A percentile compares a stretch with the other conserved stretches of the same genome.
These are phyloP conservation scores for Microtus richardsoni DNA, from an alignment of 2,113 vertebrate species.

Conservation along the genomic window DNA sequence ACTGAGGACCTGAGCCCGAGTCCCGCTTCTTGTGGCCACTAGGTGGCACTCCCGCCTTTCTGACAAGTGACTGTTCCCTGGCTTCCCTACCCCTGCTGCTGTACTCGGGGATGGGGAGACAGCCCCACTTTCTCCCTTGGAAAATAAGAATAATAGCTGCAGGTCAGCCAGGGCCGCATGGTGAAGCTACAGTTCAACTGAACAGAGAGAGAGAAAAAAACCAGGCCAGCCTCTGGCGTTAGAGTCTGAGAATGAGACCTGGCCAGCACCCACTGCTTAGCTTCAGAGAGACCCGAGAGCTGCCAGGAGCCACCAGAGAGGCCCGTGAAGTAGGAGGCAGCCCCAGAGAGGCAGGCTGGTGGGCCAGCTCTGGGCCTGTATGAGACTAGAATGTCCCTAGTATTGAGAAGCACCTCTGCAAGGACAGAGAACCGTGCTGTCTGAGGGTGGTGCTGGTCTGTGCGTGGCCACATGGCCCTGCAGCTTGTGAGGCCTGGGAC, in stretches of 20 bases:
- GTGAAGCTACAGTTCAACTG: not conserved
- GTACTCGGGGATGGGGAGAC: not conserved
- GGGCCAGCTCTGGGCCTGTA: not conserved
- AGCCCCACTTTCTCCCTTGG: not conserved
- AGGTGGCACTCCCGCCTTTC: conserved; percentile 81
- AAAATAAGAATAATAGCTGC: not conserved
- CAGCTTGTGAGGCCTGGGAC: not conserved
- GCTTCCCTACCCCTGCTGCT: not conserved
- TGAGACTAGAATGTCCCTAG: not conserved
- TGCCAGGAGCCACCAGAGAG: no score
- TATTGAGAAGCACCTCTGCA: not conserved
- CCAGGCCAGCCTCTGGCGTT: not conserved
- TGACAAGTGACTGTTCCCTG: not conserved
- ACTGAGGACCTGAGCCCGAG: rapidly evolving
- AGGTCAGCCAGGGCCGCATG: not conserved
- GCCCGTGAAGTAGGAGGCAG: not conserved
- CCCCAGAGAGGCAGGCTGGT: not conserved
- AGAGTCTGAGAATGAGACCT: not conserved
- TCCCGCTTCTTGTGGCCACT: not conserved
- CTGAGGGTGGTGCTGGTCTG: not conserved
- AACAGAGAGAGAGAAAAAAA: not conserved
- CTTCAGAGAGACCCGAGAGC: not conserved
- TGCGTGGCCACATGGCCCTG: not conserved
- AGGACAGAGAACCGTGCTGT: not conserved
- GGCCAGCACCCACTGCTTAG: not conserved